phyloP scores from a whole-genome alignment of 2,797 vertebrate genomes.

The Otus scops region DNA sequence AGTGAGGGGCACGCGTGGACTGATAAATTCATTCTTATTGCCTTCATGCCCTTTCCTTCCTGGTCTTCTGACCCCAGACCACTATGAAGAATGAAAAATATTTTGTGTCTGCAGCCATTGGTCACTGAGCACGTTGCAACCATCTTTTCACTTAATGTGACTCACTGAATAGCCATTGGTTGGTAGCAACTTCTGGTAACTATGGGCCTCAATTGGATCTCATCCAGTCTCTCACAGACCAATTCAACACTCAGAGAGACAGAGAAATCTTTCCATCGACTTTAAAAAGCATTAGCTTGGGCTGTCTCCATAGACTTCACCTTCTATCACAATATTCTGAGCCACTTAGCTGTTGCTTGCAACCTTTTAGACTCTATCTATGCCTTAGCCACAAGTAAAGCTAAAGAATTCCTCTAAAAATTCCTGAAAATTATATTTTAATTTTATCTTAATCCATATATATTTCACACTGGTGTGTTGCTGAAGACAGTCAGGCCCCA shows the following conservation, averaged over 20 bases:
- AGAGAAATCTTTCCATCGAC: constrained; percentile 22
- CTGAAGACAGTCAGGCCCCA: neutral
- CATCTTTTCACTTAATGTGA: neutral
- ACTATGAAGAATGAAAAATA: neutral
- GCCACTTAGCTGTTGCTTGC: neutral
- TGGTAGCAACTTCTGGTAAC: constrained; percentile 38
- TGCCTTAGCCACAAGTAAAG: neutral
- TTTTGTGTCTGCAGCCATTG: neutral
- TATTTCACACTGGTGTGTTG: neutral
- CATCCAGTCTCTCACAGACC: neutral
- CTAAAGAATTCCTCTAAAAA: neutral
- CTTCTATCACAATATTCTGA: neutral
- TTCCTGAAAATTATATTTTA: neutral
- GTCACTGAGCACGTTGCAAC: neutral
- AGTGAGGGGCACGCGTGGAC: accelerated
- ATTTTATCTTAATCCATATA: neutral
- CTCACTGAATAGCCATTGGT: neutral
- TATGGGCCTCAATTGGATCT: constrained; percentile 22
- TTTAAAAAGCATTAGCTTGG: constrained; percentile 8
- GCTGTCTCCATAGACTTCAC: neutral
- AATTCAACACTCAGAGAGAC: neutral
- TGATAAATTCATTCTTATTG: neutral
- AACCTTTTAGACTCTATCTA: neutral
- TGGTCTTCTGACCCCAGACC: neutral
- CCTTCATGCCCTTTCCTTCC: neutral